Base-by-base conservation (phyloP, 2,797 vertebrate genomes). In the Catamblyrhynchus diadema region DNA sequence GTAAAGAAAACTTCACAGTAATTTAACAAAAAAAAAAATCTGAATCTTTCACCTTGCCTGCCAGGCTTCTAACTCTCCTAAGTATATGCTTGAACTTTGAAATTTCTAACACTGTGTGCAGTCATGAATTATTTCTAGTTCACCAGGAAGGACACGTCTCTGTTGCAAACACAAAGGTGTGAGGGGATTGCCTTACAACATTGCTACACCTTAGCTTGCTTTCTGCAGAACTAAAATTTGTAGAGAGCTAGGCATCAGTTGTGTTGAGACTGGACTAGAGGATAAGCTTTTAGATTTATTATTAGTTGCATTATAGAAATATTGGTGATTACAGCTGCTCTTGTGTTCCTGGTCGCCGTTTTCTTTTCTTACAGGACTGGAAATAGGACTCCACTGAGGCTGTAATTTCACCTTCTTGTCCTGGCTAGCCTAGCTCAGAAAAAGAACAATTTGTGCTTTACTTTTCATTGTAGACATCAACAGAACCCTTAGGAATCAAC, bases 71-170 rank as follows among this genome's bases (percentile, higher is more conserved):
- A 71, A 41, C 19, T 87, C 78, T 96, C 86, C 85, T 71, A 92
- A 92, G 37, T 44, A 37, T 42, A 83, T 75, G 53, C 45, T 39
- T 92, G 59, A 86, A 77, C 65, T 95, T 81, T 61, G 67, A 81
- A 78, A 88, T 88, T 87, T 82, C 35, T 47, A 47, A 8, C 54
- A 12, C 32, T 80, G n/a, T 60, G 22, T 79, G 59, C 71, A 70
- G 56, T 66, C 70, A 91, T 84, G 37, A 82, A 92, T 92, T 86
- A 81, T 94, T 95, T 93, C 81, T 67, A 47, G 64, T 47, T 92
- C 74, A 64, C 32, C n/a, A n/a, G 51, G 57, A 84, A 84, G 30
- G 83, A 69, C 56, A 37, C 1, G 0, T 72, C 65, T 79, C 66
- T 72, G 4, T 32, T 73, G 47, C 66, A 80, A 84, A 73, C 48